These are phyloP conservation scores for Drosophila colorata DNA, from an alignment of 2,888 invertebrate species.

Conservation along the genomic window DNA sequence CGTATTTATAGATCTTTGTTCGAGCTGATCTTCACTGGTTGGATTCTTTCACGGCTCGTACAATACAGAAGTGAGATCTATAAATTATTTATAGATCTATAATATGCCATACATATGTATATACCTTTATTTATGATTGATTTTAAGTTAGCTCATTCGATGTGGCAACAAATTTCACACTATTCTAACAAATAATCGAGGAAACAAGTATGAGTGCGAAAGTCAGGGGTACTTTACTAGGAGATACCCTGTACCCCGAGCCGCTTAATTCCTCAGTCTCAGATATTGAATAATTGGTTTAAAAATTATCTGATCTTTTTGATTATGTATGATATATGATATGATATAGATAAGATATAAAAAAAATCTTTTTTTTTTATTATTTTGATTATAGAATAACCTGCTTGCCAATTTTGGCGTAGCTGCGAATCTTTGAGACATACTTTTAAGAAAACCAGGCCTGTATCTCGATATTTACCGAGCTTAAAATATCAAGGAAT, in stretches of 20 bases:
- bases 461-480: too few species aligned
- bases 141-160: constrained; percentile 21
- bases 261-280: too few species aligned
- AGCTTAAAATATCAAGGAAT: too few species aligned
- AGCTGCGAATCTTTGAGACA: too few species aligned
- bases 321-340: too few species aligned
- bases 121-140: constrained; percentile 50
- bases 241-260: background rate
- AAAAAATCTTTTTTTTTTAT: too few species aligned
- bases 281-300: too few species aligned
- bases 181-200: constrained; percentile 32
- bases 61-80: constrained; percentile 1
- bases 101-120: constrained; percentile 41
- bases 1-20: background rate
- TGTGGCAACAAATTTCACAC: constrained; percentile 47
- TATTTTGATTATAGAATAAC: too few species aligned
- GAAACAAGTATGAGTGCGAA: constrained; percentile 17
- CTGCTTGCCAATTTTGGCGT: too few species aligned
- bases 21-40: background rate
- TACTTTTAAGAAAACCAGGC: too few species aligned
- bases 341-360: too few species aligned
- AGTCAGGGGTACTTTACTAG: background rate
- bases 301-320: too few species aligned
- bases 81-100: constrained; percentile 41
- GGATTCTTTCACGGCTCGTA: background rate